A percentile compares a stretch with the other conserved stretches of the same genome.
These are phyloP conservation scores for Oreochromis niloticus DNA, from an alignment of 2,113 vertebrate species.

Conservation along the genomic window DNA sequence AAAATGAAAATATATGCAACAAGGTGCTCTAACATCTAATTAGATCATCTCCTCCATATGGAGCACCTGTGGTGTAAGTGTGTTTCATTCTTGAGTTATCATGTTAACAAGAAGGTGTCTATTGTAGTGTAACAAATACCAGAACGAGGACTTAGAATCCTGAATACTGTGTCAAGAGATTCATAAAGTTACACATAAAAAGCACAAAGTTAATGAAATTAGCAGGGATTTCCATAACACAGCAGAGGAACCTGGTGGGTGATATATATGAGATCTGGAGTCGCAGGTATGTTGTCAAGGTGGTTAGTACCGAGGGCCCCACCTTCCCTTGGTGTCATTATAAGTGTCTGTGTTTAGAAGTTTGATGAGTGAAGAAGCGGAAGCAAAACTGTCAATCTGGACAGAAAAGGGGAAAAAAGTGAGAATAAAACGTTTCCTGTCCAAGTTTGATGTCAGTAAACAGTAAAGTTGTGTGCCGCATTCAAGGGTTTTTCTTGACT, in stretches of 20 bases:
- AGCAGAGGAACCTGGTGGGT: neutral
- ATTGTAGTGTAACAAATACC: neutral
- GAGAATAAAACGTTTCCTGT: rapidly evolving
- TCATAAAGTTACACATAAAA: neutral
- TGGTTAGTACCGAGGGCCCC: neutral
- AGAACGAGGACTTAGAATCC: neutral
- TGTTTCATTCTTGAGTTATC: neutral
- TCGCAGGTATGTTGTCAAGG: neutral
- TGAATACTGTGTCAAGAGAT: neutral
- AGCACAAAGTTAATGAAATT: neutral
- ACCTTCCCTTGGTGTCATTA: neutral
- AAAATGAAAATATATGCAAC: neutral
- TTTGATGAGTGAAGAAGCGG: rapidly evolving
- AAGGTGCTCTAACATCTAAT: neutral
- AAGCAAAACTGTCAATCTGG: neutral
- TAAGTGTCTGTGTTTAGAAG: neutral
- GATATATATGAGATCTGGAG: neutral
- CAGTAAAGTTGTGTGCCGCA: neutral
- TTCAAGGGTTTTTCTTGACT: neutral
- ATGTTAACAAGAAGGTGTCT: neutral
- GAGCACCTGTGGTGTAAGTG: neutral
- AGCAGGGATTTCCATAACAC: neutral
- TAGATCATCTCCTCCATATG: neutral
- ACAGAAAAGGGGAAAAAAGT: rapidly evolving
- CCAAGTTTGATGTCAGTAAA: neutral